These are phyloP conservation scores for Sminthurinus aureus DNA, from an alignment of 2,888 invertebrate genomes.

Conservation along the genomic window DNA sequence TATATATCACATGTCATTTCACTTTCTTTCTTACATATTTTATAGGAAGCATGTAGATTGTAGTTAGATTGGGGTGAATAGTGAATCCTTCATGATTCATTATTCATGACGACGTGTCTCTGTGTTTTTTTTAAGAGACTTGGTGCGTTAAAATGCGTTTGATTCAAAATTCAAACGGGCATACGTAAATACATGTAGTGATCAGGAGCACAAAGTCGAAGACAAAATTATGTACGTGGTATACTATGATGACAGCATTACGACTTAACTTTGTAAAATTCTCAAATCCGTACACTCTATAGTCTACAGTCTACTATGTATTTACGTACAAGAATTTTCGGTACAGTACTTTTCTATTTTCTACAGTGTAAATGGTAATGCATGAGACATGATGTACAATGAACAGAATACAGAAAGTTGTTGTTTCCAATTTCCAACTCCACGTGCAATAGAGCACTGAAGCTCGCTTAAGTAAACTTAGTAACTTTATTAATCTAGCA, in stretches of 20 bases:
- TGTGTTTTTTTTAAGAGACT: too few relatives aligned
- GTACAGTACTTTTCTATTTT: slow-evolving; percentile 1
- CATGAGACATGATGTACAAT: not conserved
- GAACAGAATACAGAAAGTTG: not conserved
- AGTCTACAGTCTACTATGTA: not conserved
- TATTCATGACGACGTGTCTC: too few relatives aligned
- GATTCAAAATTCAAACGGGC: not conserved
- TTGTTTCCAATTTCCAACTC: not conserved
- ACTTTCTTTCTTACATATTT: too few relatives aligned
- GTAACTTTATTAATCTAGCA: not conserved
- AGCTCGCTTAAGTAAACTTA: not conserved
- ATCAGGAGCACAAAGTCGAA: too few relatives aligned
- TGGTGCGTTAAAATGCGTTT: not conserved
- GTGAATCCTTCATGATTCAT: too few relatives aligned
- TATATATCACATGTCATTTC: too few relatives aligned
- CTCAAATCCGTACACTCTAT: not conserved
- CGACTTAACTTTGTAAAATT: not conserved
- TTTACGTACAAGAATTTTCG: too few relatives aligned
- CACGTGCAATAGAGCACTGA: not conserved
- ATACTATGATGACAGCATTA: not conserved
- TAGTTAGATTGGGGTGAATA: too few relatives aligned
- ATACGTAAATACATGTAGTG: not conserved
- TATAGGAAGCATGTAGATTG: too few relatives aligned
- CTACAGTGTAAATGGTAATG: not conserved
- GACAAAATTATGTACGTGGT: too few relatives aligned